Percentiles rank a stretch among this genome's conserved stretches.
phyloP scores from a whole-genome alignment of 1,140 invertebrate genomes.

The Neodiprion lecontei region DNA sequence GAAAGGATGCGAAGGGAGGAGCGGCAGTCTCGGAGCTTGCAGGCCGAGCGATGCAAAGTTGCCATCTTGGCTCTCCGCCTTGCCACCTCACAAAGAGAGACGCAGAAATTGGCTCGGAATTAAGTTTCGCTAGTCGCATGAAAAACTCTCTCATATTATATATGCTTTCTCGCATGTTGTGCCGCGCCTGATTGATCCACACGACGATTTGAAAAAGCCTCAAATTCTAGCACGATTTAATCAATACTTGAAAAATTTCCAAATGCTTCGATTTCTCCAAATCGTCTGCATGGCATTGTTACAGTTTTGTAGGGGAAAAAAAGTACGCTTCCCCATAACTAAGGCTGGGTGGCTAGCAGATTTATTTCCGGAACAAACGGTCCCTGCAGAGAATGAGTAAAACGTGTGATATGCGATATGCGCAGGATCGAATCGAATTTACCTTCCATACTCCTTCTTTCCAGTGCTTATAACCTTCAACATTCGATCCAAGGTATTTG shows the following conservation, averaged over 20 bases:
- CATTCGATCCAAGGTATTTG: neutral
- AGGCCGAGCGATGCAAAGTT: slow-evolving; percentile 54
- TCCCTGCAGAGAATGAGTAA: neutral
- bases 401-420: neutral
- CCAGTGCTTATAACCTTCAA: neutral
- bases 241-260: too few relatives aligned
- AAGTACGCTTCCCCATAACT: too few relatives aligned
- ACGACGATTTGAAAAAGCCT: slow-evolving; percentile 41
- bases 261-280: too few relatives aligned
- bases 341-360: neutral
- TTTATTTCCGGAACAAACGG: neutral
- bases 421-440: neutral
- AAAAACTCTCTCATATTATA: slow-evolving; percentile 58
- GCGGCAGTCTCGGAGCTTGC: slow-evolving; percentile 16
- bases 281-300: too few relatives aligned
- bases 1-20: neutral
- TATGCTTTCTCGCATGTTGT: slow-evolving; percentile 32
- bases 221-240: too few relatives aligned
- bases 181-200: slow-evolving; percentile 55
- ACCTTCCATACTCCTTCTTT: neutral
- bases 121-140: slow-evolving; percentile 58
- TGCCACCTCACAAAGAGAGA: slow-evolving; percentile 58
- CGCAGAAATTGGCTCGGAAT: slow-evolving; percentile 60
- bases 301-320: too few relatives aligned
- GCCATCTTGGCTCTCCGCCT: slow-evolving; percentile 24